Evolutionary conservation across 2,888 invertebrate genomes (phyloP), one percentile per base, ranked within the genome.

Genomic region (Kryphioiulus occultus): DNA sequence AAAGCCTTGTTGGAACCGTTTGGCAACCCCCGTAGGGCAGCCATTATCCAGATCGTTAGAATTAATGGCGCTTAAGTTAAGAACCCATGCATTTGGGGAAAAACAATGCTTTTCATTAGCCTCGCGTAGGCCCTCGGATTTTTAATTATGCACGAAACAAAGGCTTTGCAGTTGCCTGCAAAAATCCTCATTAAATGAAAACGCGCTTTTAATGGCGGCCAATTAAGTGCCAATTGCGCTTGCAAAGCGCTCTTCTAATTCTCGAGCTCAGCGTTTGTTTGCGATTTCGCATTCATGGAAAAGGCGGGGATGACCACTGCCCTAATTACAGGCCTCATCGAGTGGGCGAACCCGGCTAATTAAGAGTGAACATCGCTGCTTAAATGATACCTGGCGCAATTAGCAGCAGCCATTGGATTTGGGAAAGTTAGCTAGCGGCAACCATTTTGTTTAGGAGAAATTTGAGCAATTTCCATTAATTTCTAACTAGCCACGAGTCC

Each of bases 221-320:
- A 53, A 53, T 53, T 53, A 53, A 53, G 53, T 17, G 53, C 53
- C 53, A 53, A 53, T 53, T 53, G 53, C 53, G n/a, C n/a, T 53
- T 53, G 17, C 53, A 47, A 17, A 17, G 47, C 12, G 47, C 47
- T n/a, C n/a, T 47, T 47, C 17, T 47, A 53, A 53, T 53, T 19
- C n/a, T 17, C n/a, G 53, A 53, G 19, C 53, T 4, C 4, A 53
- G 53, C 53, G n/a, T 53, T 53, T 53, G 53, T 53, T 53, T n/a
- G 53, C 53, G 53, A 53, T 53, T 53, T 53, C n/a, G 53, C 53
- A 53, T 53, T 53, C 53, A n/a, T n/a, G n/a, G 53, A 53, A 53
- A 53, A 53, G 53, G 53, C 53, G 53, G 53, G 19, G 53, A 17
- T 53, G 53, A 19, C 53, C 53, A n/a, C 53, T 53, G 53, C 53